Conservation (phyloP, 2,113 vertebrate genomes). For the Probosciger aterrimus region DNA sequence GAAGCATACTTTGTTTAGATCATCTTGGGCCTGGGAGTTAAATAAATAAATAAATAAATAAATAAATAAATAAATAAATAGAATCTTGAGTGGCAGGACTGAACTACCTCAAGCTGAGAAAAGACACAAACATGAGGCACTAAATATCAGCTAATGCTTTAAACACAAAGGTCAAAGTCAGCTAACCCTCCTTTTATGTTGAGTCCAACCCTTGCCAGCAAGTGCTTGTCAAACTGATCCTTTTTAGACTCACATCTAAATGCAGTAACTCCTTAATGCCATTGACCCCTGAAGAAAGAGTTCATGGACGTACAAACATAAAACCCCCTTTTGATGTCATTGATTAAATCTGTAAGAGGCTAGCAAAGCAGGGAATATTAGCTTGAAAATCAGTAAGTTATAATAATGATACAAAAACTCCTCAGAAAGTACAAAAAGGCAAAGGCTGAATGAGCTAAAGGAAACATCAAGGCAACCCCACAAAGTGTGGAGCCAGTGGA, state of each 20-base stretch:
- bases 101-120: background rate
- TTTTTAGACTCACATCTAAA: background rate
- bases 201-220: background rate
- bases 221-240: background rate
- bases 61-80: background rate
- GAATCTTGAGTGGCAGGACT: background rate
- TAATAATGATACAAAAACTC: background rate
- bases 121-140: background rate
- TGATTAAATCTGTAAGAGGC: background rate
- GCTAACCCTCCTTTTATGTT: background rate
- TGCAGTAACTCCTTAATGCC: background rate
- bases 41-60: background rate
- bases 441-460: background rate
- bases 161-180: slow-evolving; percentile 3
- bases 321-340: background rate
- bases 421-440: background rate
- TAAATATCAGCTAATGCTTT: slow-evolving; percentile 6
- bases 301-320: background rate
- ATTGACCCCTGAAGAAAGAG: background rate
- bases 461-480: background rate
- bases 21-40: background rate
- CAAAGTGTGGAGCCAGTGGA: background rate
- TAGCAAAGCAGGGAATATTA: background rate
- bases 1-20: background rate
- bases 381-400: background rate